Base-by-base conservation (phyloP, 1,140 invertebrate genomes). In the Magallana ariakensis region DNA sequence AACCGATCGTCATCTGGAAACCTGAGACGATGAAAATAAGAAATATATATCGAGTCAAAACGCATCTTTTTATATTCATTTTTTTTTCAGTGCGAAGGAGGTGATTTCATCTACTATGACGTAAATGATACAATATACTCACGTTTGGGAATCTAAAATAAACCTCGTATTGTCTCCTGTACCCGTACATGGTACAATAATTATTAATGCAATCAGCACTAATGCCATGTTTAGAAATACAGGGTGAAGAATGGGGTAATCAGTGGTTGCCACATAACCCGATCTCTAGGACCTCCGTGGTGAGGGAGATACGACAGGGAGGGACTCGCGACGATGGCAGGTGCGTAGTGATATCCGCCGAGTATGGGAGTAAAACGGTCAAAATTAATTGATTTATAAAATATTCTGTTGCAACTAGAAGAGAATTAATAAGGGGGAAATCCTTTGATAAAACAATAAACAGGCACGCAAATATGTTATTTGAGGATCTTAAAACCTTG, bases 1-100 rank as follows among this genome's bases (percentile, higher is more conserved):
- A 89, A 87, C 9, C 66, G 66, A 6, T 86, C 86, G n/a, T 86
- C 85, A 3, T 88, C 87, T 0, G 89, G 89, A 26, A 87, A 84
- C 7, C 90, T 90, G 22, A 16, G 57, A n/a, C 15, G 26, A 66
- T 81, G n/a, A 60, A 22, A 7, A 75, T 46, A 46, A 46, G 5
- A 46, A 46, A 46, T 4, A 2, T 4, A 46, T n/a, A n/a, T n/a
- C n/a, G 33, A 46, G 33, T 46, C 2, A 46, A 46, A 46, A 46
- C 5, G 2, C 3, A 46, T 46, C 33, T 46, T 46, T 46, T 46
- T 0, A 46, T 46, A 46, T 46, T 46, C 33, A 46, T 46, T 46
- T 46, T 5, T 46, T n/a, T n/a, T n/a, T n/a, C n/a, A n/a, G n/a
- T n/a, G n/a, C n/a, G n/a, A n/a, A n/a, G n/a, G n/a, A n/a, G n/a